Evolutionary conservation across 2,888 invertebrate genomes (phyloP).

Genomic region (Rhabditoides inermis): DNA sequence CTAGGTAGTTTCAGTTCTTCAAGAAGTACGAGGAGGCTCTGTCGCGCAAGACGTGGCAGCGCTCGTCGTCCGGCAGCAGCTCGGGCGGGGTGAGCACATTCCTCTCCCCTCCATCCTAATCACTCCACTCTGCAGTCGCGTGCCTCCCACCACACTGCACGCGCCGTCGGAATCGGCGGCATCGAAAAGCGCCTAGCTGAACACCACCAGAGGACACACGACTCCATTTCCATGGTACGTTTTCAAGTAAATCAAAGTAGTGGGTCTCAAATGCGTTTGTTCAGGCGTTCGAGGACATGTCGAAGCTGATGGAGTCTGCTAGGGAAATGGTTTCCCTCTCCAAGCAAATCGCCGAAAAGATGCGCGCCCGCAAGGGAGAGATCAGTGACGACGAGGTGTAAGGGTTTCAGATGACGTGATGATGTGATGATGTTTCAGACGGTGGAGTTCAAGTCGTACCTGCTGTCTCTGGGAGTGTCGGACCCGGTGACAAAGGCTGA

Average conservation of each 20-base stretch:
- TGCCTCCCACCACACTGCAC: conserved; percentile 43
- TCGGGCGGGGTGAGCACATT: conserved; percentile 34
- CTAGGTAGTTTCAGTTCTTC: conserved; percentile 38
- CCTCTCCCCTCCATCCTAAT: not conserved
- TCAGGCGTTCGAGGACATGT: conserved; percentile 84
- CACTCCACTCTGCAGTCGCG: conserved; percentile 22
- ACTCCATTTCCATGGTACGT: conserved; percentile 68
- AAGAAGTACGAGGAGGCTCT: conserved; percentile 46
- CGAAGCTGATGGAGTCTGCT: conserved; percentile 85
- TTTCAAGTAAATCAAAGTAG: not conserved
- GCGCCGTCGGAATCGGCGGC: conserved; percentile 73
- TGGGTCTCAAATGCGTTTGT: not conserved
- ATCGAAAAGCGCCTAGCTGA: conserved; percentile 86
- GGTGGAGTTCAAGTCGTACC: conserved; percentile 83
- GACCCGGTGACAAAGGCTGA: conserved; percentile 91
- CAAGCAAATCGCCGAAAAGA: conserved; percentile 81
- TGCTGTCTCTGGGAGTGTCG: conserved; percentile 90
- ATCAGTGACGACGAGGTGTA: conserved; percentile 78
- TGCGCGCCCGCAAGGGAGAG: conserved; percentile 85
- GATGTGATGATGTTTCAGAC: conserved; percentile 61
- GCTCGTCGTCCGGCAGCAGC: conserved; percentile 46
- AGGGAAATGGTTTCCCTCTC: conserved; percentile 92
- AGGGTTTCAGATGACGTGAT: not conserved
- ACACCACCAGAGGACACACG: conserved; percentile 80
- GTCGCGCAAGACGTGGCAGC: conserved; percentile 43